Percentiles rank a stretch among this genome's conserved stretches.
phyloP scores from a whole-genome alignment of 2,888 invertebrate genomes.

The Andrena praecox region DNA sequence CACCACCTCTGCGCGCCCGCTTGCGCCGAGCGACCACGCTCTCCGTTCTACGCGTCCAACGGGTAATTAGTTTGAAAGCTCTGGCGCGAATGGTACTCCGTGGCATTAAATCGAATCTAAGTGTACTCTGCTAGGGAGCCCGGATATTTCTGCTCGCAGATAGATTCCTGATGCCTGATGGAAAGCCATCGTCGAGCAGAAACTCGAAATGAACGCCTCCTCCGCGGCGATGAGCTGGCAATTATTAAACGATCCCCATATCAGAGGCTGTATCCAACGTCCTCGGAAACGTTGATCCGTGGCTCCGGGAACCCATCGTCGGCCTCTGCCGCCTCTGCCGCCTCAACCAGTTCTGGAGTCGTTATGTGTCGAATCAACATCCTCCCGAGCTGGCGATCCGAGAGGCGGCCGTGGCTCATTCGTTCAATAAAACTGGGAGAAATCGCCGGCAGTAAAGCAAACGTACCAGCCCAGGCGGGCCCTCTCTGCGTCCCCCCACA shows the following conservation, averaged over 20 bases:
- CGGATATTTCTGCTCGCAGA: not conserved
- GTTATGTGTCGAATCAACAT: conserved; percentile 36
- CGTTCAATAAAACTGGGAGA: conserved; percentile 48
- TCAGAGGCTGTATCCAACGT: conserved; percentile 28
- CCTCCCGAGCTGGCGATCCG: not conserved
- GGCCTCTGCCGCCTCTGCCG: not conserved
- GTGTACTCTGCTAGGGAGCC: too few relatives aligned
- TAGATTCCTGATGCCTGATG: too few relatives aligned
- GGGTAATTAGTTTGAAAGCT: conserved; percentile 47
- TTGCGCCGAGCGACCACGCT: conserved; percentile 14
- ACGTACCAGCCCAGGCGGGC: not conserved
- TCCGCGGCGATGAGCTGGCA: conserved; percentile 21
- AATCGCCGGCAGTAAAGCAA: conserved; percentile 49
- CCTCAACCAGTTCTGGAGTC: conserved; percentile 42
- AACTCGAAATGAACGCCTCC: conserved; percentile 13
- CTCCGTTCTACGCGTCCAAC: conserved; percentile 38
- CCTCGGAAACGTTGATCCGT: conserved; percentile 22
- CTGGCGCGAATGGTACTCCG: not conserved
- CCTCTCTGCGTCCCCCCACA: conserved; percentile 1
- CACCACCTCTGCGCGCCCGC: conserved; percentile 50
- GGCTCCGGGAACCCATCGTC: conserved; percentile 23
- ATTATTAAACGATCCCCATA: conserved; percentile 38
- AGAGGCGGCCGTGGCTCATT: conserved; percentile 6
- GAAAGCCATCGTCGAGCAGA: not conserved
- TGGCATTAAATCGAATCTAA: not conserved